phyloP scores from a whole-genome alignment of 1,140 invertebrate species.

The Cherax quadricarinatus region DNA sequence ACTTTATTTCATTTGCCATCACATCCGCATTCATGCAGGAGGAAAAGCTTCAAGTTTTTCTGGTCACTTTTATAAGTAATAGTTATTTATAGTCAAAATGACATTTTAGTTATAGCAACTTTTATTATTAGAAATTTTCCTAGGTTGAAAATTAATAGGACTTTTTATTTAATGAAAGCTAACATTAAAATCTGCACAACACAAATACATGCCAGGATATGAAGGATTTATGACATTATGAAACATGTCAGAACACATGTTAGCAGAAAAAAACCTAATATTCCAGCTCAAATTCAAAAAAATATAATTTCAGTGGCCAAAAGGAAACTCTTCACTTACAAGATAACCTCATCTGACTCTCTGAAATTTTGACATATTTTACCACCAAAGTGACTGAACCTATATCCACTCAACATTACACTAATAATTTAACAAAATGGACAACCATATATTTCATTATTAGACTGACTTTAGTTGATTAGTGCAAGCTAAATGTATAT shows the following conservation, averaged over 20 bases:
- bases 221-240: too few species aligned
- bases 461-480: background rate
- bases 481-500: background rate
- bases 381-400: background rate
- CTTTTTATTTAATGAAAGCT: too few species aligned
- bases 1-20: background rate
- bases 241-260: too few species aligned
- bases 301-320: background rate
- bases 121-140: too few species aligned
- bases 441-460: background rate
- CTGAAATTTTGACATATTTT: background rate
- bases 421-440: background rate
- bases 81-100: too few species aligned
- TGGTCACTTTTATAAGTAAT: background rate
- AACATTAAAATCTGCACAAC: too few species aligned
- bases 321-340: background rate
- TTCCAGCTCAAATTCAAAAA: background rate
- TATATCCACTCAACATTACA: background rate
- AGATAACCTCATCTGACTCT: background rate
- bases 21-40: constrained; percentile 1
- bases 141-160: too few species aligned
- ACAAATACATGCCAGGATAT: too few species aligned
- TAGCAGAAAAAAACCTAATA: too few species aligned
- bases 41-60: background rate
- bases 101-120: too few species aligned